Percentiles rank a stretch among this genome's conserved stretches.
Conservation (phyloP, 2,888 invertebrate genomes). For the Argyra leucocephala region DNA sequence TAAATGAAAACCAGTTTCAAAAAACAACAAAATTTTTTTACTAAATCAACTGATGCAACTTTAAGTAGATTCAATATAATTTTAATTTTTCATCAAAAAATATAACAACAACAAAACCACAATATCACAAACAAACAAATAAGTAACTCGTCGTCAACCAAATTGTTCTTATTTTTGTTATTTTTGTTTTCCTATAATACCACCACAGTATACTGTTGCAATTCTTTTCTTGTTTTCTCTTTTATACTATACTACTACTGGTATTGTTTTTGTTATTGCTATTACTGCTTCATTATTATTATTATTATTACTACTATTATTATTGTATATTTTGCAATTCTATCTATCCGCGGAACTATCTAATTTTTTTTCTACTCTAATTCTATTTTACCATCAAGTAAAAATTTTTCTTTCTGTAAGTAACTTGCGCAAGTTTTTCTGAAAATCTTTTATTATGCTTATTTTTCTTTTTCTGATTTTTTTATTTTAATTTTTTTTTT, state of each 20-base stretch:
- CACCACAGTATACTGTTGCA: not conserved
- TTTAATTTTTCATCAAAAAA: too few species aligned
- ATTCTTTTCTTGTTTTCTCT: not conserved
- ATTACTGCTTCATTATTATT: too few species aligned
- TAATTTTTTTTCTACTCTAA: not conserved
- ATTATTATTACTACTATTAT: not conserved
- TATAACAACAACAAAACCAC: too few species aligned
- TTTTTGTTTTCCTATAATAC: too few species aligned
- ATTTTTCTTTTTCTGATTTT: not conserved
- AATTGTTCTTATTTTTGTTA: too few species aligned
- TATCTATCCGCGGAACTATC: slow-evolving; percentile 6
- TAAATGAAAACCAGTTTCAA: too few species aligned
- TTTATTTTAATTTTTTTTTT: not conserved
- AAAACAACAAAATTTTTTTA: too few species aligned
- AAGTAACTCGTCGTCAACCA: too few species aligned
- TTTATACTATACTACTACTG: not conserved
- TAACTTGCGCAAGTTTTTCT: not conserved
- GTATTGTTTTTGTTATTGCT: not conserved
- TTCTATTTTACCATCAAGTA: not conserved
- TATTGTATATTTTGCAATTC: not conserved
- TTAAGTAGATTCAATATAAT: too few species aligned
- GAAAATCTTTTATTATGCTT: not conserved
- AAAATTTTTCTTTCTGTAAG: not conserved
- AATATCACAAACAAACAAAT: too few species aligned
- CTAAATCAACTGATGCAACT: too few species aligned